These are phyloP conservation scores for Entomobrya multifasciata DNA, from an alignment of 2,888 invertebrate genomes.

Conservation along the genomic window DNA sequence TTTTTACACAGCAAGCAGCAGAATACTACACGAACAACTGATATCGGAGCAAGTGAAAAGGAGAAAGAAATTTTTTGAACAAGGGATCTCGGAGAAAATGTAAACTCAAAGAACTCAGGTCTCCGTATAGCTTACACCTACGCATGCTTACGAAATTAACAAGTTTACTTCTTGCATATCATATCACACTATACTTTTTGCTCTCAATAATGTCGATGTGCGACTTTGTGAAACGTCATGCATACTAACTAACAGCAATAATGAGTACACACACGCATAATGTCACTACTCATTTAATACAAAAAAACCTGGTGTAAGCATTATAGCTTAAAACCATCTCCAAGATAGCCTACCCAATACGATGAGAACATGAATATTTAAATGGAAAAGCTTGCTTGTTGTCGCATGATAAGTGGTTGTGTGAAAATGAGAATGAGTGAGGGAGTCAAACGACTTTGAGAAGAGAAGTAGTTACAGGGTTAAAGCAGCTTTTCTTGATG, in stretches of 20 bases:
- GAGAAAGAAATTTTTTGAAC: too few species aligned
- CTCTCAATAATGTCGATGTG: not conserved
- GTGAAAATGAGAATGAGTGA: not conserved
- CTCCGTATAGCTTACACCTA: too few species aligned
- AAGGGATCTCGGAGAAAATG: too few species aligned
- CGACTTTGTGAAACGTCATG: constrained; percentile 14
- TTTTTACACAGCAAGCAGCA: too few species aligned
- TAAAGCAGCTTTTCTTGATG: not conserved
- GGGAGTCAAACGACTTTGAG: not conserved
- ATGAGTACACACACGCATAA: too few species aligned
- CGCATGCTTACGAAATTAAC: too few species aligned
- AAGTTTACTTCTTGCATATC: too few species aligned
- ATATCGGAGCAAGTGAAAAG: too few species aligned
- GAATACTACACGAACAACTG: not conserved
- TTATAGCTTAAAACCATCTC: too few species aligned
- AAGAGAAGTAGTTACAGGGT: too few species aligned
- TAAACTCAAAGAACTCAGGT: too few species aligned
- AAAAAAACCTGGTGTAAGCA: constrained; percentile 39
- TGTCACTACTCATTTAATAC: constrained; percentile 1
- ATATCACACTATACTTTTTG: too few species aligned
- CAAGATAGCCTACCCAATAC: constrained; percentile 57
- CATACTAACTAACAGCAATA: constrained; percentile 20
- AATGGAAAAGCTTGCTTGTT: constrained; percentile 35
- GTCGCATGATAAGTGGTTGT: not conserved
- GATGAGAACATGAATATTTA: constrained; percentile 65